Base-by-base conservation (phyloP, 2,113 vertebrate species). In the Oryzias celebensis region DNA sequence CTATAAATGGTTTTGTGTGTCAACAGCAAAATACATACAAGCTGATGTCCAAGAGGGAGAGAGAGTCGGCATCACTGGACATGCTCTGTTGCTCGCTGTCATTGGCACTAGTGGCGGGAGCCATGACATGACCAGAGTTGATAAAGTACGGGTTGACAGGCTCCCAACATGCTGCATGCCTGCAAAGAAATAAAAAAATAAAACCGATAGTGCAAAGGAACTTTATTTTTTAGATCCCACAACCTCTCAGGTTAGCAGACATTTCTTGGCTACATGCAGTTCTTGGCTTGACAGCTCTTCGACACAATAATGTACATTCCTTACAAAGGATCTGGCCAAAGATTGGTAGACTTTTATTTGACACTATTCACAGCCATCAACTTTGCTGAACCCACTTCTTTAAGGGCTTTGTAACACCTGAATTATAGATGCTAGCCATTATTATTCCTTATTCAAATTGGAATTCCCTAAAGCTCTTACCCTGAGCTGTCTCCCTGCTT, bases 81-180 rank as follows among this genome's bases (percentile, higher is more conserved):
- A 99, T 92, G 88, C 97, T 98, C 92, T 98, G 97, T 89, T 97
- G 97, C 88, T 99, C 97, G 0, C 97, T 99, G 86, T 97, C 97
- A 0, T 97, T 98, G 88, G 97, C 93, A 6, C 97, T 98, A 87
- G 96, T 94, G 52, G 93, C 93, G 0, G 97, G 96, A 63, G 94
- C 96, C 82, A 94, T 45, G 7, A 95, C 95, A 0, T 95, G 96
- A 61, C 95, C 96, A 0, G 91, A 91, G 91, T 94, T 96, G 86
- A 97, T 91, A 7, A 96, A 97, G 90, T 95, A 97, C 13, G 95
- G 94, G 87, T 95, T 94, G 80, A 94, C 75, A 1, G 94, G 93
- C 73, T 99, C 96, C 77, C 92, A 92, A 91, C 94, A 95, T 0
- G 93, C 64, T 4, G 68, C 48, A 4, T 31, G 82, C 46, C 88